These are phyloP conservation scores for Aramus guarauna DNA, from an alignment of 2,113 vertebrate species.

Conservation along the genomic window DNA sequence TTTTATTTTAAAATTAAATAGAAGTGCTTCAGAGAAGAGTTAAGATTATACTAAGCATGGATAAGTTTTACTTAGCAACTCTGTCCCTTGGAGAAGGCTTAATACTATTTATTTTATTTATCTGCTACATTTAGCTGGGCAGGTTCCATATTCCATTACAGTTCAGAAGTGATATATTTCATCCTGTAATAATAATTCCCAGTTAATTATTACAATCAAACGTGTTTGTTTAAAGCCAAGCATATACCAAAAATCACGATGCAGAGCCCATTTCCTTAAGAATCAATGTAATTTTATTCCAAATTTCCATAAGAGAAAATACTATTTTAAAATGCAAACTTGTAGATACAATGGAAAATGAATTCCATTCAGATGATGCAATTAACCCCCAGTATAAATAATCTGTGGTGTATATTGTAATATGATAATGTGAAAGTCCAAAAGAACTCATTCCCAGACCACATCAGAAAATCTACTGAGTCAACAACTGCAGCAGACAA, in stretches of 20 bases:
- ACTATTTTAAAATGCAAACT: constrained; percentile 52
- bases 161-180: constrained; percentile 17
- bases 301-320: constrained; percentile 57
- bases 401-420: constrained; percentile 65
- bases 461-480: constrained; percentile 70
- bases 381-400: constrained; percentile 72
- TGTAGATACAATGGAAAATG: constrained; percentile 57
- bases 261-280: constrained; percentile 7
- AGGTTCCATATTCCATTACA: constrained; percentile 11
- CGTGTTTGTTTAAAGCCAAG: neutral
- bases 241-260: neutral
- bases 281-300: constrained; percentile 45
- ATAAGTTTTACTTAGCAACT: constrained; percentile 6
- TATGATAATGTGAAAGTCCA: constrained; percentile 69
- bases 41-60: neutral
- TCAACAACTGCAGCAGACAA: constrained; percentile 69
- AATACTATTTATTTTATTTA: constrained; percentile 32
- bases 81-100: constrained; percentile 8
- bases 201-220: constrained; percentile 1
- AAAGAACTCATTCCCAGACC: constrained; percentile 73
- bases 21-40: constrained; percentile 6
- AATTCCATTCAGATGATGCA: constrained; percentile 76
- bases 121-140: constrained; percentile 38
- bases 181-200: neutral
- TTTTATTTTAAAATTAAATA: constrained; percentile 19